Conservation (phyloP, 2,113 vertebrate species). For the Psittacula cyanocephala region DNA sequence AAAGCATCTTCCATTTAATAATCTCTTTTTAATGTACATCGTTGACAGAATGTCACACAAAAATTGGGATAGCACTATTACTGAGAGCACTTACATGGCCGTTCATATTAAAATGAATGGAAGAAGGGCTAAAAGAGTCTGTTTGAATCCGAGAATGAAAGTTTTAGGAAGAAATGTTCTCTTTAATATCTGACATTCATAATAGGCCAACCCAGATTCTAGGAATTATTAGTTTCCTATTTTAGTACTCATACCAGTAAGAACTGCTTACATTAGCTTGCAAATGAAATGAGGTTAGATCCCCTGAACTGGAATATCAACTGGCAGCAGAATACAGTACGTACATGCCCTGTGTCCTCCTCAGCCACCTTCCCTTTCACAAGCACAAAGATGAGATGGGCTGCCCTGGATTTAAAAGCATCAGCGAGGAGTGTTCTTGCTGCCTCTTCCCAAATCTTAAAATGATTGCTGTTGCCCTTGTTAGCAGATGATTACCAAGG, state of each 20-base stretch:
- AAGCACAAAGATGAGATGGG: background rate
- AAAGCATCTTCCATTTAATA: constrained; percentile 56
- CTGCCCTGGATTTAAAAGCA: background rate
- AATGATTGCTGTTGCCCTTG: background rate
- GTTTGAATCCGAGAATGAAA: constrained; percentile 22
- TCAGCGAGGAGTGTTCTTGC: background rate
- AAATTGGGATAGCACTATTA: constrained; percentile 36
- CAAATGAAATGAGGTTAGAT: constrained; percentile 44
- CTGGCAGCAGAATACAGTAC: background rate
- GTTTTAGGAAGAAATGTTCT: constrained; percentile 11
- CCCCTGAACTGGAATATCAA: background rate
- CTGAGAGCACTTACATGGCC: constrained; percentile 25
- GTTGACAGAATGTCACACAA: constrained; percentile 45
- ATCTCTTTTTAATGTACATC: constrained; percentile 49
- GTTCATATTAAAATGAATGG: constrained; percentile 29
- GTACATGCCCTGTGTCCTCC: background rate
- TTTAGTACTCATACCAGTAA: constrained; percentile 13
- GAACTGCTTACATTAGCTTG: constrained; percentile 46
- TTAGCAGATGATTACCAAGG: background rate
- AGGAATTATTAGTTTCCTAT: constrained; percentile 55
- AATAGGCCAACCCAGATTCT: constrained; percentile 27
- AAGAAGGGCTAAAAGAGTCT: constrained; percentile 2
- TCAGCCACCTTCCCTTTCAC: background rate
- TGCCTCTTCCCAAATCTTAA: background rate
- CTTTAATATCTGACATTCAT: constrained; percentile 13